Base-by-base conservation (phyloP, 1,140 invertebrate genomes). In the Drosophila sp. region DNA sequence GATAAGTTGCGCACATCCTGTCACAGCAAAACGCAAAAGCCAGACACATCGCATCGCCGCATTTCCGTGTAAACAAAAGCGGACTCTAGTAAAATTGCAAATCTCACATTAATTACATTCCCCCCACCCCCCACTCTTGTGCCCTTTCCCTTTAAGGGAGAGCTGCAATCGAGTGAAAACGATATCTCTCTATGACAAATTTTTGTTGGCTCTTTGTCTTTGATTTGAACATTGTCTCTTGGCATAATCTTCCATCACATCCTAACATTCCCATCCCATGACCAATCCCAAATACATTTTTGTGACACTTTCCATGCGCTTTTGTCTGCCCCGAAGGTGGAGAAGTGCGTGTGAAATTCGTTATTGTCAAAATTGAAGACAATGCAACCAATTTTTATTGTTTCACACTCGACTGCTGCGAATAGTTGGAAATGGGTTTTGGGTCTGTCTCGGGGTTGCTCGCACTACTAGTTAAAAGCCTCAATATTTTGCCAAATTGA, bases 271-370 rank as follows among this genome's bases (percentile, higher is more conserved):
- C 55, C 55, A 57, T 32, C 32, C 55, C 70, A 55, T 56, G 70
- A 55, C 70, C 65, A 68, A 72, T 68, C 68, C 63, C 74, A 63
- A 68, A 60, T 60, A 32, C 54, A 38, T 56, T 78, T 73, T 78
- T 74, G 66, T 74, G 67, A 62, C 71, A 69, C 57, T 77, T 69
- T 67, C 66, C 40, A 44, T 63, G 61, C 41, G 38, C 61, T 50
- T 63, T 63, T 63, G 61, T 63, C 61, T 50, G 61, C 29, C 44
- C 29, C 25, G 60, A 17, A 17, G 38, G 40, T 63, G 41, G 10
- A 33, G 47, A 69, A 75, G 67, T 79, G 72, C 72, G 76, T 79
- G 76, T 76, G 76, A 79, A 79, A 76, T 79, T 38, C 35, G 50
- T 65, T 56, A 65, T 79, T 79, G 72, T 79, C 76, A 76, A 67